A percentile compares a stretch with the other conserved stretches of the same genome.
phyloP scores from a whole-genome alignment of 2,113 vertebrate genomes.

The Rhinogobius similis region DNA sequence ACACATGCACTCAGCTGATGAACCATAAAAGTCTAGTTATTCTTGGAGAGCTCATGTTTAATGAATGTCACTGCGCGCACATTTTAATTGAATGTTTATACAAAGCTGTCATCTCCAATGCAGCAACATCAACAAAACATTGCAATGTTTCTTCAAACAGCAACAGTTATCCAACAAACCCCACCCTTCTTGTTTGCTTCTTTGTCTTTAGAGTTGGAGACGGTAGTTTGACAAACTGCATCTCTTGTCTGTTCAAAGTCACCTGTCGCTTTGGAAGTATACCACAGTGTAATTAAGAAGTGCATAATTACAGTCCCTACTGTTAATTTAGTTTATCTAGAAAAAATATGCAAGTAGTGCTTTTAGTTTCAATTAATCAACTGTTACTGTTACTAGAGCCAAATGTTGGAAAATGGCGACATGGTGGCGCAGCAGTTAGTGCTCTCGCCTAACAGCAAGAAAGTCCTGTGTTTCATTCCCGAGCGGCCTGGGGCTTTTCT shows the following conservation, averaged over 20 bases:
- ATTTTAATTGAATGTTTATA: slow-evolving; percentile 54
- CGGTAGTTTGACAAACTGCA: background rate
- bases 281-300: background rate
- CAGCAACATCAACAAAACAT: slow-evolving; percentile 9
- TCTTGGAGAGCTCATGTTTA: slow-evolving; percentile 53
- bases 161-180: background rate
- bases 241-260: background rate
- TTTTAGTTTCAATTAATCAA: too few species aligned
- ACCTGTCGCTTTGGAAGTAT: background rate
- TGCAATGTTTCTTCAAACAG: slow-evolving; percentile 10
- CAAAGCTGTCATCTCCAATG: slow-evolving; percentile 37
- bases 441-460: too few species aligned
- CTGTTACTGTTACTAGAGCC: too few species aligned
- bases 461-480: too few species aligned
- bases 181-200: background rate
- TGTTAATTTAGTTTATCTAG: too few species aligned
- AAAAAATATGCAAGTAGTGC: background rate
- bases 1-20: slow-evolving; percentile 30
- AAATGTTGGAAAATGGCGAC: too few species aligned
- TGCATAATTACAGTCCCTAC: too few species aligned
- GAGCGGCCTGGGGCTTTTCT: too few species aligned
- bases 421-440: too few species aligned
- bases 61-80: slow-evolving; percentile 45
- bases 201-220: background rate
- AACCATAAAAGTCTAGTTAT: slow-evolving; percentile 28